These are phyloP conservation scores for Macquaria australasica DNA, from an alignment of 2,113 vertebrate genomes.

Conservation along the genomic window DNA sequence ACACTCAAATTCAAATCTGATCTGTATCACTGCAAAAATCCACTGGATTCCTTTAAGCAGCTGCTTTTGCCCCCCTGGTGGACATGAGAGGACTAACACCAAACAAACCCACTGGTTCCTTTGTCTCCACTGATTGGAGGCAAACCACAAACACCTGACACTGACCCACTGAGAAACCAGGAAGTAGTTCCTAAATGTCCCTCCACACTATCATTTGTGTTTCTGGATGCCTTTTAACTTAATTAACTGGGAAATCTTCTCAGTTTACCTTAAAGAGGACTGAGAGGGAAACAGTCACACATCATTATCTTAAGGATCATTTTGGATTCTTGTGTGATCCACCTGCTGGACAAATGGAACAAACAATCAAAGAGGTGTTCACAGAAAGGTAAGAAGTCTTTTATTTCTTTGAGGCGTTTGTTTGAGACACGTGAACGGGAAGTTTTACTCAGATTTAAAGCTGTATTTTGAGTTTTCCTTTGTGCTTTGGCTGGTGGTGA, in stretches of 20 bases:
- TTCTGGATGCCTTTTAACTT: neutral
- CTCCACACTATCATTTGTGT: neutral
- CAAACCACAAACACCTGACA: neutral
- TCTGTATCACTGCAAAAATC: neutral
- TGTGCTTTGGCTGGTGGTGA: neutral
- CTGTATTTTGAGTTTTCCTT: neutral
- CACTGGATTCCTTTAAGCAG: too few relatives aligned
- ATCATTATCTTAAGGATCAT: neutral
- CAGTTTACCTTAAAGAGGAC: neutral
- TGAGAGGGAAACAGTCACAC: neutral
- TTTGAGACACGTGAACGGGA: neutral
- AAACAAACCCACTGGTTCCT: neutral
- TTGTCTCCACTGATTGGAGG: neutral
- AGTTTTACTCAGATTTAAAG: neutral
- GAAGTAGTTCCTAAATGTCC: neutral
- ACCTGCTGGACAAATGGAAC: neutral
- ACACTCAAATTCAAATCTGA: neutral
- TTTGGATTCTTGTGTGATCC: neutral
- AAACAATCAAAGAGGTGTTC: neutral
- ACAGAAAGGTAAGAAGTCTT: neutral
- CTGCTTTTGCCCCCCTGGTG: conserved; percentile 9
- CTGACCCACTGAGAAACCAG: neutral
- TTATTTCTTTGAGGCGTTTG: neutral
- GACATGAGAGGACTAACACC: neutral
- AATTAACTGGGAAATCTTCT: neutral